phyloP scores from a whole-genome alignment of 2,113 vertebrate genomes.

The Solea senegalensis region DNA sequence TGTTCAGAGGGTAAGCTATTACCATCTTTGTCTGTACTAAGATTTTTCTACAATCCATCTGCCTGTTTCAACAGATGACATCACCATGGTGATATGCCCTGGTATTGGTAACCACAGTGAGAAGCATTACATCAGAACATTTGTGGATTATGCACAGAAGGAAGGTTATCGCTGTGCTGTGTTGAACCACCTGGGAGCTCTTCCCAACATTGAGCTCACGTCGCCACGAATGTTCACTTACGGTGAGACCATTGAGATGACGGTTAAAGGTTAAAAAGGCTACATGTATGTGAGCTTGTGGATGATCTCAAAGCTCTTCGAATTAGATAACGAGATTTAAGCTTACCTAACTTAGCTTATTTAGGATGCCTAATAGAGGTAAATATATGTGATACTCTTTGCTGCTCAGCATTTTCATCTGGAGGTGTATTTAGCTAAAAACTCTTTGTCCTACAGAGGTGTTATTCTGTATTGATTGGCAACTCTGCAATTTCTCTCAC shows the following conservation, averaged over 20 bases:
- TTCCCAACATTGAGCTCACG: constrained; percentile 96
- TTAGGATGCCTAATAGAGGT: constrained; percentile 4
- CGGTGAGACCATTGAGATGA: constrained; percentile 77
- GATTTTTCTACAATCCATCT: constrained; percentile 15
- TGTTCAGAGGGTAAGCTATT: background rate
- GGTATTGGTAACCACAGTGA: constrained; percentile 99
- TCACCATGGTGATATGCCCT: constrained; percentile 99
- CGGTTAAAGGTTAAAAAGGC: constrained; percentile 3
- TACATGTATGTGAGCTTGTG: background rate
- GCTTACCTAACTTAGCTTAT: background rate
- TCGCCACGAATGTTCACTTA: constrained; percentile 99
- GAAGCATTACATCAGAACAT: constrained; percentile 98
- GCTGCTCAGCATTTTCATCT: constrained; percentile 20
- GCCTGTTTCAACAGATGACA: constrained; percentile 83
- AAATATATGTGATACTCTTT: constrained; percentile 8
- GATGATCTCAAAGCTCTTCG: background rate
- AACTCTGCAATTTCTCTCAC: constrained; percentile 9
- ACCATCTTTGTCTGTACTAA: background rate
- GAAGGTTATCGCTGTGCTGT: constrained; percentile 96
- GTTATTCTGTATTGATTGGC: constrained; percentile 25
- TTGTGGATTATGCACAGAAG: constrained; percentile 95
- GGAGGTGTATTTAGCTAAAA: constrained; percentile 20
- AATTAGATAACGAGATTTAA: background rate
- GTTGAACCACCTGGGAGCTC: constrained; percentile 94
- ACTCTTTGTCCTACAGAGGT: background rate